Evolutionary conservation across 2,113 vertebrate genomes (phyloP).

Genomic region (Globicephala melas): DNA sequence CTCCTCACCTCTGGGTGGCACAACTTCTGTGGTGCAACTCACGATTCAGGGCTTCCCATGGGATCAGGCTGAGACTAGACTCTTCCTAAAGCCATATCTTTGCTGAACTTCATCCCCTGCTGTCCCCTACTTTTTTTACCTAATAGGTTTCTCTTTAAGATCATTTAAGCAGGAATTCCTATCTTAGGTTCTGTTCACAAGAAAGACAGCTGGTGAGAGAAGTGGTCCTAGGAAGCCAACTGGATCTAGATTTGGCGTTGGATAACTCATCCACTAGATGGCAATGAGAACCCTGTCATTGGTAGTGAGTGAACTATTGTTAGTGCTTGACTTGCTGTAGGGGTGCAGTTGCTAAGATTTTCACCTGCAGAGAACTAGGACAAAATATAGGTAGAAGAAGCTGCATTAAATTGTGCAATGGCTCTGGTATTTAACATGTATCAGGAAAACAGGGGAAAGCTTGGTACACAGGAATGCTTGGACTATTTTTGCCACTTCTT

Average conservation of each 20-base stretch:
- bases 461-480: not conserved
- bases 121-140: not conserved
- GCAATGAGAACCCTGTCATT: not conserved
- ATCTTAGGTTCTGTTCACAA: not conserved
- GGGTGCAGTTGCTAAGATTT: not conserved
- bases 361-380: not conserved
- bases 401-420: not conserved
- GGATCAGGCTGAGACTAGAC: not conserved
- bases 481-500: not conserved
- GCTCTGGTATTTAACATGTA: not conserved
- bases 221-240: not conserved
- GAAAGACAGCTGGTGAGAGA: not conserved
- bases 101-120: not conserved
- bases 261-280: not conserved
- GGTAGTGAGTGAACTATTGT: accelerated
- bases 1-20: not conserved
- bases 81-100: not conserved
- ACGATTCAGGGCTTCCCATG: not conserved
- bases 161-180: not conserved
- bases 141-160: not conserved
- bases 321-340: too few relatives aligned
- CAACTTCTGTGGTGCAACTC: not conserved
- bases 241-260: not conserved
- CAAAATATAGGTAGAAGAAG: not conserved
- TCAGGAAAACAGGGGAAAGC: not conserved